phyloP scores from a whole-genome alignment of 2,888 invertebrate species.

The Phortica magna region DNA sequence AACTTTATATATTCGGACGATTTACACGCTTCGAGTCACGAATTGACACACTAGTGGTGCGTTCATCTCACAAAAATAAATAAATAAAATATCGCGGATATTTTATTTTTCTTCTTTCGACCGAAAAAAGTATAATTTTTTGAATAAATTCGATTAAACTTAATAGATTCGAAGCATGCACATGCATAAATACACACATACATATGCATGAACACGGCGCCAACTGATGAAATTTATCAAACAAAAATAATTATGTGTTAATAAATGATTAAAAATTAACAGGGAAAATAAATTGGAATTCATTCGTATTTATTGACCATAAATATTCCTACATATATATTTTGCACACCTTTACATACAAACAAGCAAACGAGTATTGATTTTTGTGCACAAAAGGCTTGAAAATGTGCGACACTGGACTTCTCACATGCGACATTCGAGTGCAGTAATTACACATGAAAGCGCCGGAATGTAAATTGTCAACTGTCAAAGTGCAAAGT shows the following conservation, averaged over 20 bases:
- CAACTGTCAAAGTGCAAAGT: conserved; percentile 5
- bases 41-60: background rate
- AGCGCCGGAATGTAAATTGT: background rate
- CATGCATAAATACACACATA: no score
- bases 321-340: background rate
- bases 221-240: conserved; percentile 49
- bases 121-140: no score
- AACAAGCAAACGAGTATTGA: background rate
- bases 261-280: conserved; percentile 52
- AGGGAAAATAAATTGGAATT: conserved; percentile 13
- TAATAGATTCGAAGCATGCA: no score
- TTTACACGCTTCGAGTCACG: background rate
- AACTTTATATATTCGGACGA: background rate
- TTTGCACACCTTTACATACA: no score
- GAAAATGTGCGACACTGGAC: background rate
- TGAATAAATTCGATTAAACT: no score
- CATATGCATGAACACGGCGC: background rate
- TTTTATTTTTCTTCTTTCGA: no score
- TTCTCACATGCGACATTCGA: background rate
- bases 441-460: conserved; percentile 3
- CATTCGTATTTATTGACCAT: background rate
- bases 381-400: background rate
- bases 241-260: conserved; percentile 57
- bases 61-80: background rate
- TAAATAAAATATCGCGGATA: no score